Conservation (phyloP, 2,113 vertebrate species). For the Argyrosomus japonicus region DNA sequence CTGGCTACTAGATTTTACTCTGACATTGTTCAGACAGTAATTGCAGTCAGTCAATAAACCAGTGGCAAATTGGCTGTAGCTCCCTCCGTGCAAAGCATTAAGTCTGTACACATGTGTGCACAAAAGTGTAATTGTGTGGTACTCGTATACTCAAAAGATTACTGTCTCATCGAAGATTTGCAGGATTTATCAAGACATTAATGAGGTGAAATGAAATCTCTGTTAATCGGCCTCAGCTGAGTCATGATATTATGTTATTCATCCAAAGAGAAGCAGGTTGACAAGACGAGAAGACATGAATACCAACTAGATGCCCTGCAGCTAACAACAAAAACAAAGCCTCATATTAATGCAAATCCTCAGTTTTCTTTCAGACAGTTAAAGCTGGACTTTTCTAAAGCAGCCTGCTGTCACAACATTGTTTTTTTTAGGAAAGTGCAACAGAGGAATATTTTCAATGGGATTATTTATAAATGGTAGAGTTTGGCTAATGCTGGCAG, state of each 20-base stretch:
- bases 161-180: background rate
- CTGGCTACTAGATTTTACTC: no score
- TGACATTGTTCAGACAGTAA: no score
- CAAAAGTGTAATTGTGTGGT: background rate
- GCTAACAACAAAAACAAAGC: constrained; percentile 61
- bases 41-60: no score
- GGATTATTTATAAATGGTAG: constrained; percentile 38
- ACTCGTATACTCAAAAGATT: background rate
- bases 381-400: background rate
- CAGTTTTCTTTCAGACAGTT: constrained; percentile 34
- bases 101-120: background rate
- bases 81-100: background rate
- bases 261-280: constrained; percentile 9
- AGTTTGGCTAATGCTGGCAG: constrained; percentile 6
- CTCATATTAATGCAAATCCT: constrained; percentile 61
- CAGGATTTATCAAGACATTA: constrained; percentile 23
- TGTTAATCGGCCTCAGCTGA: constrained; percentile 29
- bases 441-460: constrained; percentile 25
- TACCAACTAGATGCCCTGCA: constrained; percentile 54
- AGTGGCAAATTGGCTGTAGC: no score
- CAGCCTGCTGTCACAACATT: constrained; percentile 45
- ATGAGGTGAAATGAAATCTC: constrained; percentile 33
- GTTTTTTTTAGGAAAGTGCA: constrained; percentile 22
- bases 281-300: constrained; percentile 11
- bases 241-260: constrained; percentile 14